A percentile compares a stretch with the other conserved stretches of the same genome.
These are phyloP conservation scores for Poeciliopsis prolifica DNA, from an alignment of 2,113 vertebrate genomes.

Conservation along the genomic window DNA sequence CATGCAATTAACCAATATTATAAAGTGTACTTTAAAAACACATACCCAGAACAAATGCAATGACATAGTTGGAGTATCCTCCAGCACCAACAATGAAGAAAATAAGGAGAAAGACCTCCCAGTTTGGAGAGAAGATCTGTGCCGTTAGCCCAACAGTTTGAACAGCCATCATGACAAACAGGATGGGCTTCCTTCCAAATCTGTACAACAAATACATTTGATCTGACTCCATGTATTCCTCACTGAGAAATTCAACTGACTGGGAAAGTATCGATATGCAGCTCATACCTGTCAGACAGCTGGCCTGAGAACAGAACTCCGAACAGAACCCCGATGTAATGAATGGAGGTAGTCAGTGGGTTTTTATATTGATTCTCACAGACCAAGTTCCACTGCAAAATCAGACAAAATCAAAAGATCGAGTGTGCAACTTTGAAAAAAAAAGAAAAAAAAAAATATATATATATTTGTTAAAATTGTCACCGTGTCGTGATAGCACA, in stretches of 20 bases:
- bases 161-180: slow-evolving; percentile 86
- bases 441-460: no score
- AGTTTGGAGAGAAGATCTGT: slow-evolving; percentile 88
- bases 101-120: slow-evolving; percentile 85
- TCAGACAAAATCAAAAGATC: not conserved
- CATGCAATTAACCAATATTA: not conserved
- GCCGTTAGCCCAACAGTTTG: slow-evolving; percentile 85
- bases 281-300: slow-evolving; percentile 87
- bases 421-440: no score
- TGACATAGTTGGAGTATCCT: slow-evolving; percentile 88
- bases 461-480: no score
- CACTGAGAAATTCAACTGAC: not conserved
- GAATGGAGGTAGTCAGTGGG: slow-evolving; percentile 84
- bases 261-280: not conserved
- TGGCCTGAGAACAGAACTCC: slow-evolving; percentile 88
- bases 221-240: not conserved
- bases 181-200: slow-evolving; percentile 87
- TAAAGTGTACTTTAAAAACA: not conserved
- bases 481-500: no score
- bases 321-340: slow-evolving; percentile 86
- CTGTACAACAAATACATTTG: slow-evolving; percentile 67
- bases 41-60: slow-evolving; percentile 90
- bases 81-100: slow-evolving; percentile 87
- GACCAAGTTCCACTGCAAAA: slow-evolving; percentile 87
- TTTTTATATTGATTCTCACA: slow-evolving; percentile 87